These are phyloP conservation scores for Zaprionus davidi DNA, from an alignment of 1,140 invertebrate species.

Conservation along the genomic window DNA sequence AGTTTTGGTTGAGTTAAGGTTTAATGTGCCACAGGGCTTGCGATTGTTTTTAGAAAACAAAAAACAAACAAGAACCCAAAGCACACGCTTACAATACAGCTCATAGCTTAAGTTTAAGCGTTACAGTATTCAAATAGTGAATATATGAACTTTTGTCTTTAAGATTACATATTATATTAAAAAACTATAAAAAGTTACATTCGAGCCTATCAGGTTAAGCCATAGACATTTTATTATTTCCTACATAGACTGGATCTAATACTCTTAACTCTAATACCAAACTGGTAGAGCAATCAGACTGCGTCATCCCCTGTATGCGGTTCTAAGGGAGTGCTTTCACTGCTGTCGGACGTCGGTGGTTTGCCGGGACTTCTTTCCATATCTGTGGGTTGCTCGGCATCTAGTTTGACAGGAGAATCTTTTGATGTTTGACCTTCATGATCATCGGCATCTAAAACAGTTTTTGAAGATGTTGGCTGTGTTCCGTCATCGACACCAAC, in stretches of 20 bases:
- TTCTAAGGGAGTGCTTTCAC: neutral
- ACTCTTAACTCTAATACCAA: neutral
- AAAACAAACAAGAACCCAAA: slow-evolving; percentile 21
- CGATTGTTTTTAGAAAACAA: slow-evolving; percentile 17
- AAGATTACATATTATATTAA: slow-evolving; percentile 21
- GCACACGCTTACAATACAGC: slow-evolving; percentile 4
- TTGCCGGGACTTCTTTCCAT: neutral
- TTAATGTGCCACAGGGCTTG: slow-evolving; percentile 1
- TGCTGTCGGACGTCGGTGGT: neutral
- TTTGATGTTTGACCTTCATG: neutral
- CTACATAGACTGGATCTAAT: neutral
- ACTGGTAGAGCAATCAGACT: neutral
- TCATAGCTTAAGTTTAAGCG: slow-evolving; percentile 16
- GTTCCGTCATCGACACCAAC: neutral
- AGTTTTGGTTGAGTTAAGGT: slow-evolving; percentile 8
- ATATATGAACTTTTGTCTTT: slow-evolving; percentile 8
- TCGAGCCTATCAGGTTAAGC: slow-evolving; percentile 17
- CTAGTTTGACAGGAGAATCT: neutral
- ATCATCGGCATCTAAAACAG: neutral
- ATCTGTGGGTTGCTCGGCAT: neutral
- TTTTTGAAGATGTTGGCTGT: neutral
- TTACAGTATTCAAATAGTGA: neutral
- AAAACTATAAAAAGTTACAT: slow-evolving; percentile 43
- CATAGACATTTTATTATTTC: neutral
- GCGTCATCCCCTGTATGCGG: neutral